Conservation (phyloP, 2,113 vertebrate species). For the Pedionomus torquatus region DNA sequence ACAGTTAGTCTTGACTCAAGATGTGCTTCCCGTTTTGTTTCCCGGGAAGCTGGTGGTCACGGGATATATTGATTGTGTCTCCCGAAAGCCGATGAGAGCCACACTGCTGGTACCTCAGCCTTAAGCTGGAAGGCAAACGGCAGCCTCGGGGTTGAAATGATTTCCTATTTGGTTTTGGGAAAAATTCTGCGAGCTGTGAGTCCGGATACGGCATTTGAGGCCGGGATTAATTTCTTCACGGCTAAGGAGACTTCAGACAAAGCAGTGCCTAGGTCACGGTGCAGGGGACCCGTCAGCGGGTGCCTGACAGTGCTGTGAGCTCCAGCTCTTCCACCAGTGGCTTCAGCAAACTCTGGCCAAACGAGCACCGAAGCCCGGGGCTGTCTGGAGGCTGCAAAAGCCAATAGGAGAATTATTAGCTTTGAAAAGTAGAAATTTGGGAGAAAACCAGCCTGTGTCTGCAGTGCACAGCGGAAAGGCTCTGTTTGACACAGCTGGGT, state of each 20-base stretch:
- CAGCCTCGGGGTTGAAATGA: not conserved
- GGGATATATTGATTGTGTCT: not conserved
- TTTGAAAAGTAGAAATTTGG: not conserved
- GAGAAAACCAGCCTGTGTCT: not conserved
- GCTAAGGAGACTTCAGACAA: not conserved
- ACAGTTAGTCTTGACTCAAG: not conserved
- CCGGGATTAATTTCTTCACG: not conserved
- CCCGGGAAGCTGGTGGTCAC: not conserved
- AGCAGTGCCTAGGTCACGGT: fast-evolving
- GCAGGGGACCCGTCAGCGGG: not conserved
- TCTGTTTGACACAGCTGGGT: not conserved
- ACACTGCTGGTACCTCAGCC: not conserved
- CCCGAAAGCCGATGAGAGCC: not conserved
- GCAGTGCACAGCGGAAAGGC: too few species aligned
- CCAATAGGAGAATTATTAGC: fast-evolving
- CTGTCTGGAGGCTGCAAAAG: not conserved
- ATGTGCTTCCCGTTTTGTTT: not conserved
- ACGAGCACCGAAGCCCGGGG: too few species aligned
- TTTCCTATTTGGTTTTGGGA: not conserved
- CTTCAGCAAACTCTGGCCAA: too few species aligned
- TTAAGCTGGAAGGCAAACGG: not conserved
- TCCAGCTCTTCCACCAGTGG: not conserved
- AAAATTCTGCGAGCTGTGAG: not conserved
- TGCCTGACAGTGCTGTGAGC: not conserved
- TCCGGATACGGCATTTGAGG: not conserved